These are phyloP conservation scores for Andrena marginata DNA, from an alignment of 2,888 invertebrate species.

Conservation along the genomic window DNA sequence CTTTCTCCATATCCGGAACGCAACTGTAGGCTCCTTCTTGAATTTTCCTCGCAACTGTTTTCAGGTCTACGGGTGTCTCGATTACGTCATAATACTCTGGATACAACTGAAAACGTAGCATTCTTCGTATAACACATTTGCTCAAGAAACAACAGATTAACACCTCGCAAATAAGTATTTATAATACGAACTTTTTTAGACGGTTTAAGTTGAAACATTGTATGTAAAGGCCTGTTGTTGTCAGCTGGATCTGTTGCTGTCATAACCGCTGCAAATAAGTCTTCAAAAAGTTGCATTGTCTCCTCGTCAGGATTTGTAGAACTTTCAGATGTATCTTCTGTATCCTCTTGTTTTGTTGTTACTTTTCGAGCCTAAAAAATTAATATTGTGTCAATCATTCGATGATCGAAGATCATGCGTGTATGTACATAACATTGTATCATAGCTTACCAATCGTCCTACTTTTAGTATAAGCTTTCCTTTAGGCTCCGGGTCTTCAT, in stretches of 20 bases:
- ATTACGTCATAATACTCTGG: conserved; percentile 98
- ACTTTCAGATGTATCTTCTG: conserved; percentile 90
- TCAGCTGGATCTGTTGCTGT: conserved; percentile 91
- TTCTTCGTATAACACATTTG: background rate
- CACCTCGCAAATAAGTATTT: conserved; percentile 23
- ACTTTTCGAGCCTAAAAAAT: conserved; percentile 78
- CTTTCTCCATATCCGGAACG: conserved; percentile 94
- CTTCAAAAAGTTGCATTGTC: conserved; percentile 92
- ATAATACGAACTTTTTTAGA: conserved; percentile 89
- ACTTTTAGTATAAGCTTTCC: conserved; percentile 87
- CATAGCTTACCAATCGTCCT: conserved; percentile 84
- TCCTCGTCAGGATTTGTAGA: conserved; percentile 91
- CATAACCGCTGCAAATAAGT: conserved; percentile 95
- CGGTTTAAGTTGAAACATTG: conserved; percentile 96
- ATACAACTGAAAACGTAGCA: conserved; percentile 88
- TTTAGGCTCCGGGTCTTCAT: conserved; percentile 86
- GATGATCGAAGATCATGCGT: background rate
- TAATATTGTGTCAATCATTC: background rate
- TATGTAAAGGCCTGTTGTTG: conserved; percentile 93
- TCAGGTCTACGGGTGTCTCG: conserved; percentile 97
- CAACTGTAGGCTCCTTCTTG: conserved; percentile 93
- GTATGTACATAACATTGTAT: background rate
- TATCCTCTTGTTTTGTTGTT: conserved; percentile 86
- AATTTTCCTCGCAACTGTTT: conserved; percentile 96
- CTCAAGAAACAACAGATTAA: conserved; percentile 19